phyloP scores from a whole-genome alignment of 2,797 vertebrate species.

The Alosa sapidissima region DNA sequence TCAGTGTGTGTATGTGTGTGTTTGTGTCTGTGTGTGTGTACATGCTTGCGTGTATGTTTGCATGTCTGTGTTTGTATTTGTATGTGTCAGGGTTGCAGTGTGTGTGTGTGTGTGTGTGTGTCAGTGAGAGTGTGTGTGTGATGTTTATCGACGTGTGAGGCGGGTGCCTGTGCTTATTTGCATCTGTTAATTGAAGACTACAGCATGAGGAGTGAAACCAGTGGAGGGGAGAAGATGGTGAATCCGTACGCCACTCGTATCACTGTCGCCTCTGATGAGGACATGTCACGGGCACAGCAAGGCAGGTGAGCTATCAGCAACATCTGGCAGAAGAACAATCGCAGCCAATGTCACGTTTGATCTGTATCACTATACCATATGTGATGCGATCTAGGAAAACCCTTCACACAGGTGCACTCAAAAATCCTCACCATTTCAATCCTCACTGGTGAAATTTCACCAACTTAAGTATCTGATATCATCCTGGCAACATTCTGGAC shows the following conservation, averaged over 20 bases:
- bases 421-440: no score
- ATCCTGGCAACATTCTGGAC: no score
- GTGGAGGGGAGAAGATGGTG: neutral
- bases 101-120: constrained; percentile 14
- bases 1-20: neutral
- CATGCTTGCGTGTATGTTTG: neutral
- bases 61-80: neutral
- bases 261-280: neutral
- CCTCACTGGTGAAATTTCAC: no score
- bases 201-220: neutral
- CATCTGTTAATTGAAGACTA: constrained; percentile 1
- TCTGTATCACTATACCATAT: neutral
- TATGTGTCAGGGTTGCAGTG: neutral
- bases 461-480: no score
- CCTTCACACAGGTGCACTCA: no score
- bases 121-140: neutral
- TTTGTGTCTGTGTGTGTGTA: neutral
- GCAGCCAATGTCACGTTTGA: neutral
- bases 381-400: no score
- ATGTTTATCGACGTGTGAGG: neutral
- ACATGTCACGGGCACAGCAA: neutral
- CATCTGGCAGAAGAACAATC: neutral
- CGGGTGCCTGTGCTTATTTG: neutral
- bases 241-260: neutral
- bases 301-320: neutral